phyloP scores from a whole-genome alignment of 1,140 invertebrate species.

The Drosophila kepulauana region DNA sequence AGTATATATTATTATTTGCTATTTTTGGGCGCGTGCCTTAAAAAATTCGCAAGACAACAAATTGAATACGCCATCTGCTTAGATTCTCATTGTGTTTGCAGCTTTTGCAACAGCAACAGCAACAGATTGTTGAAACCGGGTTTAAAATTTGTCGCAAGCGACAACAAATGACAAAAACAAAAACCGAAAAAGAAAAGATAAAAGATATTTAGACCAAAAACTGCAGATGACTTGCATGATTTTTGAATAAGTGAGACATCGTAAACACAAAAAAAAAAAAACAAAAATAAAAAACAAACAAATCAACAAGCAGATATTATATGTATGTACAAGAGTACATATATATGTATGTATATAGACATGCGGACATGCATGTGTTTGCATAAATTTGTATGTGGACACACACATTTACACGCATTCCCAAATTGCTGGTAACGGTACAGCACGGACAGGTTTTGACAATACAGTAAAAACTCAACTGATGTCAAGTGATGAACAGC shows the following conservation, averaged over 20 bases:
- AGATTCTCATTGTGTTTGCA: conserved; percentile 62
- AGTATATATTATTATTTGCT: conserved; percentile 13
- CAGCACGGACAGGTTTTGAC: conserved; percentile 55
- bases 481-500: neutral
- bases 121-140: conserved; percentile 53
- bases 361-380: conserved; percentile 9
- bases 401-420: conserved; percentile 30
- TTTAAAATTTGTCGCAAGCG: conserved; percentile 62
- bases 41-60: conserved; percentile 19
- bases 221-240: conserved; percentile 72
- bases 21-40: conserved; percentile 46
- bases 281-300: conserved; percentile 18
- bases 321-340: too few species aligned
- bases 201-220: conserved; percentile 75
- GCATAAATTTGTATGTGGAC: conserved; percentile 16
- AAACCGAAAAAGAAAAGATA: conserved; percentile 35
- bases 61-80: conserved; percentile 49
- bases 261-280: conserved; percentile 36
- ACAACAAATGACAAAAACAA: conserved; percentile 21
- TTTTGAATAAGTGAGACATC: conserved; percentile 69
- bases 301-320: neutral
- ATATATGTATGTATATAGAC: neutral
- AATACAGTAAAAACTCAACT: neutral
- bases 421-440: conserved; percentile 46
- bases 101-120: conserved; percentile 72